Conservation (phyloP, 2,888 invertebrate genomes). For the Zootermopsis nevadensis region DNA sequence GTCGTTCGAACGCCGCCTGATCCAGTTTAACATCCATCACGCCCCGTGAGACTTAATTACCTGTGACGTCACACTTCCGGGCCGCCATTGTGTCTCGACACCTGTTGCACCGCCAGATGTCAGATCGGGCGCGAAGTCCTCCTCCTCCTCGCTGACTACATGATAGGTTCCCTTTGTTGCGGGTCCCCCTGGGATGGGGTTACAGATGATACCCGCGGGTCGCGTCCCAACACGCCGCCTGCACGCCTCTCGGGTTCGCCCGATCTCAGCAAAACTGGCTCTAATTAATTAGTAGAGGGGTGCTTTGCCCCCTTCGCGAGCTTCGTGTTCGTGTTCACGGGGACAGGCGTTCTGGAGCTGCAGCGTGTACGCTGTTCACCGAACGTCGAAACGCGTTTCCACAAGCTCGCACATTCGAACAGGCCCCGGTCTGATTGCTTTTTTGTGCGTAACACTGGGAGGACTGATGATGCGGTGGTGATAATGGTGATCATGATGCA, state of each 20-base stretch:
- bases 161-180: slow-evolving; percentile 11
- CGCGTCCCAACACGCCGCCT: background rate
- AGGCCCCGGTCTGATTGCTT: slow-evolving; percentile 1
- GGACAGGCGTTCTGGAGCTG: background rate
- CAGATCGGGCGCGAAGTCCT: slow-evolving; percentile 7
- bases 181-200: background rate
- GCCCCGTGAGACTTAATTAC: slow-evolving; percentile 2
- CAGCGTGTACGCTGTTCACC: no score
- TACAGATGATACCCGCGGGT: slow-evolving; percentile 11
- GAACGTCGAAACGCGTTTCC: no score
- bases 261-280: no score
- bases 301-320: no score
- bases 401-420: background rate
- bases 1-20: background rate
- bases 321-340: background rate
- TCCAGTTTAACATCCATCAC: background rate
- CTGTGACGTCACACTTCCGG: slow-evolving; percentile 13
- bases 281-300: no score
- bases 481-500: slow-evolving; percentile 16
- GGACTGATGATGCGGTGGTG: slow-evolving; percentile 16
- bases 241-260: background rate
- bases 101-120: slow-evolving; percentile 10
- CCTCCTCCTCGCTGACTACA: background rate
- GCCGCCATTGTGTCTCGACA: slow-evolving; percentile 9
- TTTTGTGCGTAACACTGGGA: slow-evolving; percentile 7